Evolutionary conservation across 2,888 invertebrate genomes (phyloP).

Genomic region (Phaonia tiefii): DNA sequence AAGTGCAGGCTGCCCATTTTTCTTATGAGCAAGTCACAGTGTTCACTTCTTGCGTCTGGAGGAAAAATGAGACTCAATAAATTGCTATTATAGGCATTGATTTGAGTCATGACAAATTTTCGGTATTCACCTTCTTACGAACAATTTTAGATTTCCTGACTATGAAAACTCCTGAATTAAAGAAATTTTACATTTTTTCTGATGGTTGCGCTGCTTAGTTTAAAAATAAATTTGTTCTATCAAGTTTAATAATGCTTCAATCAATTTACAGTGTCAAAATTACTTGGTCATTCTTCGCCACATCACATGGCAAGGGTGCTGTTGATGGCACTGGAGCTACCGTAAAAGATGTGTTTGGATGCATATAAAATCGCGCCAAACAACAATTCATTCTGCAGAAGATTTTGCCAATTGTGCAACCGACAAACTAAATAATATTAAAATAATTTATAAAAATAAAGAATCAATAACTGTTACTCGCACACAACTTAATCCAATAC

Average conservation of each 20-base stretch:
- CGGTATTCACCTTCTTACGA: constrained; percentile 10
- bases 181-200: constrained; percentile 2
- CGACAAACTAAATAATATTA: no score
- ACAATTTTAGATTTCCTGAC: constrained; percentile 20
- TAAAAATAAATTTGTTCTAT: constrained; percentile 7
- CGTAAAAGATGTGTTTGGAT: no score
- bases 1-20: constrained; percentile 34
- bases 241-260: constrained; percentile 10
- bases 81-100: constrained; percentile 26
- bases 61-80: constrained; percentile 4
- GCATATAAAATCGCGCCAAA: no score
- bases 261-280: constrained; percentile 20
- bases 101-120: constrained; percentile 25
- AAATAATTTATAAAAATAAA: no score
- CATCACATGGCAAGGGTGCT: constrained; percentile 32
- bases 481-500: no score
- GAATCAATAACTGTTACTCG: no score
- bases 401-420: no score
- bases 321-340: not conserved
- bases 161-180: constrained; percentile 8
- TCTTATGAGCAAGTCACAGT: constrained; percentile 22
- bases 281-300: constrained; percentile 31
- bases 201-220: not conserved
- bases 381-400: no score
- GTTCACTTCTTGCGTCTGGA: constrained; percentile 12